These are phyloP conservation scores for Rhinolophus ferrumequinum DNA, from an alignment of 2,113 vertebrate species.

Conservation along the genomic window DNA sequence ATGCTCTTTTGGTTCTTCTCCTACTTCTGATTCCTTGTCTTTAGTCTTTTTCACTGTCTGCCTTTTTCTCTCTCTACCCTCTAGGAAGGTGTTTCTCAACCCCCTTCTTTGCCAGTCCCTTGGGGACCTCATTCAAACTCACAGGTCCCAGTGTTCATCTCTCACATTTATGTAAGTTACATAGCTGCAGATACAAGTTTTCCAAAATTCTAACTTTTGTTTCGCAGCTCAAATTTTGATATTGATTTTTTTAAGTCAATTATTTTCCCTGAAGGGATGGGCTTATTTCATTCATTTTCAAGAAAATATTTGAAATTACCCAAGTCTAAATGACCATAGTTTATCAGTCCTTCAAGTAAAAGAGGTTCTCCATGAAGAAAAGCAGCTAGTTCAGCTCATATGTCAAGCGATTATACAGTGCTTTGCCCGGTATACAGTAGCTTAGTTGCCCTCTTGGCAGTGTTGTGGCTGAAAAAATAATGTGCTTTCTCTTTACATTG, in stretches of 20 bases:
- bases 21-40: not conserved
- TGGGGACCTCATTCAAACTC: not conserved
- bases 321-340: not conserved
- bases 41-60: not conserved
- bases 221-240: not conserved
- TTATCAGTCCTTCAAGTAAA: not conserved
- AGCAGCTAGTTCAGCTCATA: not conserved
- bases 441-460: not conserved
- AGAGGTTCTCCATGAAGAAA: not conserved
- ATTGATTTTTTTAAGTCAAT: not conserved
- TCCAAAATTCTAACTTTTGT: conserved; percentile 17
- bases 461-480: not conserved
- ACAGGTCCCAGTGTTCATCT: not conserved
- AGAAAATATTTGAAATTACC: not conserved
- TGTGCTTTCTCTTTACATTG: not conserved
- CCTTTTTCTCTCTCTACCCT: not conserved
- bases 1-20: not conserved
- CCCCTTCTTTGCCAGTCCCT: not conserved
- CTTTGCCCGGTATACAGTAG: not conserved
- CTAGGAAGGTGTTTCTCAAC: not conserved
- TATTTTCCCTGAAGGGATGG: conserved; percentile 2
- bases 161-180: not conserved
- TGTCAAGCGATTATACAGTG: not conserved
- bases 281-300: not conserved
- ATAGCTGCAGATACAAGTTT: not conserved